Conservation (phyloP, 1,140 invertebrate species). For the Charaxes varanes region DNA sequence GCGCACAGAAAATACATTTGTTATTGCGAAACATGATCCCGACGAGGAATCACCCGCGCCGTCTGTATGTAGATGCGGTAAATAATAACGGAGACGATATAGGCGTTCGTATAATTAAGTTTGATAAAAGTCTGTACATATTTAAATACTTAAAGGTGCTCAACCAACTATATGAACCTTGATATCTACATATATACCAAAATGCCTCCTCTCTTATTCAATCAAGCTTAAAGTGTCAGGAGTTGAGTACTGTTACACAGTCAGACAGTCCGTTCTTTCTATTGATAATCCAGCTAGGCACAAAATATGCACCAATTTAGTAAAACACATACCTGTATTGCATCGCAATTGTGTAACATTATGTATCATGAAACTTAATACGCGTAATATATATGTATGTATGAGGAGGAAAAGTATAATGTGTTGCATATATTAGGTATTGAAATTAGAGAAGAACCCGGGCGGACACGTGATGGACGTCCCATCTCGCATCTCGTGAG, state of each 20-base stretch:
- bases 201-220: too few relatives aligned
- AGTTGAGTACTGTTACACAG: too few relatives aligned
- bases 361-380: constrained; percentile 14
- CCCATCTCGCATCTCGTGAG: constrained; percentile 48
- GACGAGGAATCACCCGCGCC: constrained; percentile 14
- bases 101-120: background rate
- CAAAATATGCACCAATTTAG: too few relatives aligned
- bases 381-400: constrained; percentile 6
- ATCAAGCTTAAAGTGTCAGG: too few relatives aligned
- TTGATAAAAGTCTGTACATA: background rate
- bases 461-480: constrained; percentile 59
- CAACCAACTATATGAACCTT: too few relatives aligned
- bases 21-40: constrained; percentile 18
- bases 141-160: too few relatives aligned
- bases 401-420: constrained; percentile 31
- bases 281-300: too few relatives aligned
- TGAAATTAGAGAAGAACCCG: constrained; percentile 62
- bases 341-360: too few relatives aligned
- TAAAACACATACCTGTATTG: too few relatives aligned
- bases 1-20: constrained; percentile 17
- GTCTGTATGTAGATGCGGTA: constrained; percentile 2
- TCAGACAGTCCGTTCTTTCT: too few relatives aligned
- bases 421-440: constrained; percentile 48
- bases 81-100: constrained; percentile 2
- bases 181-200: too few relatives aligned